Conservation (phyloP, 2,113 vertebrate genomes). For the Scartelaos histophorus region DNA sequence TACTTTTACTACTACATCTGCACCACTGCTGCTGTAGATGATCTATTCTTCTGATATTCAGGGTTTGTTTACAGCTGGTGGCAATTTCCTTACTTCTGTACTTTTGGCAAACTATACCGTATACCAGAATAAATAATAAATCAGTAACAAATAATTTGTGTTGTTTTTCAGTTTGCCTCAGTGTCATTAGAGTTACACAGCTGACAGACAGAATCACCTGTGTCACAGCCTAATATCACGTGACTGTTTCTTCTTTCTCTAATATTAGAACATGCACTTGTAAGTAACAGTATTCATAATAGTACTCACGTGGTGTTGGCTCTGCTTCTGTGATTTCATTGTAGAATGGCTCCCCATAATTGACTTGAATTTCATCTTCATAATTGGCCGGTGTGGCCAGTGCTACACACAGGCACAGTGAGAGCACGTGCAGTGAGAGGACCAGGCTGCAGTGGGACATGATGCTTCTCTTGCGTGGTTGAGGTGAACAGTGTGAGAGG, state of each 20-base stretch:
- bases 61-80: too few species aligned
- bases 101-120: too few species aligned
- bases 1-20: too few species aligned
- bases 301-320: constrained; percentile 65
- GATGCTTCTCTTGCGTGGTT: constrained; percentile 40
- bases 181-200: too few species aligned
- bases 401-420: constrained; percentile 52
- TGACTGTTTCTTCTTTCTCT: background rate
- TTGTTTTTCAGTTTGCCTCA: background rate
- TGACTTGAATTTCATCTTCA: constrained; percentile 74
- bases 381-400: constrained; percentile 57
- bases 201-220: background rate
- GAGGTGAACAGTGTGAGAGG: constrained; percentile 14
- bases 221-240: background rate
- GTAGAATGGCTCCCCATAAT: constrained; percentile 78
- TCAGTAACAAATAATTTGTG: too few species aligned
- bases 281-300: background rate
- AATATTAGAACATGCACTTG: background rate
- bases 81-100: too few species aligned
- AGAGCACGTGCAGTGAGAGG: constrained; percentile 66
- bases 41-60: too few species aligned
- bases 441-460: constrained; percentile 71
- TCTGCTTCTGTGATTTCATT: constrained; percentile 74
- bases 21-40: too few species aligned
- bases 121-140: too few species aligned